Percentiles rank a stretch among this genome's conserved stretches.
Conservation (phyloP, 2,888 invertebrate genomes). For the Ariolimax columbianus region DNA sequence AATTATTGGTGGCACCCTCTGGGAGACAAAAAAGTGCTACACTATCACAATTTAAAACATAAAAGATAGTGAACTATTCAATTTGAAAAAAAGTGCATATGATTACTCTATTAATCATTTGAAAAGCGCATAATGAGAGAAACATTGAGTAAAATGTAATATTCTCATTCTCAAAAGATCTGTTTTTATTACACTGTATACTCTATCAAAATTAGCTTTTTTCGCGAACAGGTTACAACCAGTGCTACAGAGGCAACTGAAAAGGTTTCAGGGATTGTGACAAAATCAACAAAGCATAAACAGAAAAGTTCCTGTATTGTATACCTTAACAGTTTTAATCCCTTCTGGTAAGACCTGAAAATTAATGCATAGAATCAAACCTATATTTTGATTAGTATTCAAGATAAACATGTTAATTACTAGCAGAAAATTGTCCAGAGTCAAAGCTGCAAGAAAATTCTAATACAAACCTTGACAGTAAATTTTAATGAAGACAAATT, state of each 20-base stretch:
- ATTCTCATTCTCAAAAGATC: background rate
- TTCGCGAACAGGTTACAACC: background rate
- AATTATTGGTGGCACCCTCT: too few relatives aligned
- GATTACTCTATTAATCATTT: background rate
- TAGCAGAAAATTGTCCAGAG: too few relatives aligned
- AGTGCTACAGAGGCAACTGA: conserved; percentile 23
- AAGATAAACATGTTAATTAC: background rate
- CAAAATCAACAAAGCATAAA: background rate
- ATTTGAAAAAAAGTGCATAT: background rate
- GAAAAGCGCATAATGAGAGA: background rate
- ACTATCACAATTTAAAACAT: too few relatives aligned
- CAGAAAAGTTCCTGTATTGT: background rate
- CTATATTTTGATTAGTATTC: background rate
- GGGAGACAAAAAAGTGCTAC: too few relatives aligned
- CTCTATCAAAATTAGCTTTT: background rate
- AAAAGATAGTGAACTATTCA: background rate
- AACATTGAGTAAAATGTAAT: background rate
- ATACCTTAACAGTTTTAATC: conserved; percentile 57
- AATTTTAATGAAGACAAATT: background rate
- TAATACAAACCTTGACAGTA: background rate
- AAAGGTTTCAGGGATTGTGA: background rate
- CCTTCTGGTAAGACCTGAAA: conserved; percentile 57
- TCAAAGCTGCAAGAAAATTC: background rate
- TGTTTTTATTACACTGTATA: background rate
- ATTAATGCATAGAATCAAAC: conserved; percentile 6